phyloP scores from a whole-genome alignment of 2,113 vertebrate species.

The Nansenia antarctica region DNA sequence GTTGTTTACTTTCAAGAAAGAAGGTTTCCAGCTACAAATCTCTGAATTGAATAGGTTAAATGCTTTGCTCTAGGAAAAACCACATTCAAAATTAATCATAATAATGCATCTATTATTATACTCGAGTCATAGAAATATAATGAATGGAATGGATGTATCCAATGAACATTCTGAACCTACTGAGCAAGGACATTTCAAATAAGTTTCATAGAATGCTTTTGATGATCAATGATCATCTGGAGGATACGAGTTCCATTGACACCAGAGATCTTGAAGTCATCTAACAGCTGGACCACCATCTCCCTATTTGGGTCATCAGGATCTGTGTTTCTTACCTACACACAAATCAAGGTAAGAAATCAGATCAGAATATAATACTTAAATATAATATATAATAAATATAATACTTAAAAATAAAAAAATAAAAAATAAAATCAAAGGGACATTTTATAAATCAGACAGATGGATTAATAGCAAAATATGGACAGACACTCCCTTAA shows the following conservation, averaged over 20 bases:
- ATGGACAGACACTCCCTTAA: not conserved
- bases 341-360: slow-evolving; percentile 12
- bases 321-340: slow-evolving; percentile 91
- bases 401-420: not conserved
- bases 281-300: slow-evolving; percentile 92
- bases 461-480: not conserved
- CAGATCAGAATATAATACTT: not conserved
- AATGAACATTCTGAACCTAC: too few species aligned
- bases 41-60: too few species aligned
- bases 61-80: too few species aligned
- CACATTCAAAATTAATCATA: too few species aligned
- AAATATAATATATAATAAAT: too few species aligned
- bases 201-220: too few species aligned
- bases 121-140: too few species aligned
- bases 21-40: not conserved
- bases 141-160: too few species aligned
- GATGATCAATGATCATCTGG: slow-evolving; percentile 30
- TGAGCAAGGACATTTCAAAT: too few species aligned
- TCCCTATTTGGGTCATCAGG: slow-evolving; percentile 89
- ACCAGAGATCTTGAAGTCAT: slow-evolving; percentile 98
- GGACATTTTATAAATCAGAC: not conserved
- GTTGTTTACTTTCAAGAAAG: slow-evolving; percentile 43
- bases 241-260: slow-evolving; percentile 98
- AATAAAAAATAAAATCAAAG: not conserved
- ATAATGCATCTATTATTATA: too few species aligned